Base-by-base conservation (phyloP, 1,140 invertebrate genomes). In the Sycobia sp. region DNA sequence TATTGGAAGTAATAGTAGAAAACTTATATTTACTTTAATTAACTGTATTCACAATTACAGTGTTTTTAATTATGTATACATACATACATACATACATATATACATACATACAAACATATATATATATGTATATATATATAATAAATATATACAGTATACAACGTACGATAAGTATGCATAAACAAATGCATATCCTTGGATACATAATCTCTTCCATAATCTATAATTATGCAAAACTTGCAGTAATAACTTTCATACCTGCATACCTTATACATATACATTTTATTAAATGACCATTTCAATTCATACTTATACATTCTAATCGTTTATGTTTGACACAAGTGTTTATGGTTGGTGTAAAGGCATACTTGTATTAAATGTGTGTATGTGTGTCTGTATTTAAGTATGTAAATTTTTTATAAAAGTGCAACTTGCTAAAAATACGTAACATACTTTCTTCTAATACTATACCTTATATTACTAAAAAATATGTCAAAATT, bases 11-110 rank as follows among this genome's bases (percentile, higher is more conserved):
- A 4, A 36, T 54, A 62, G 50, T 62, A 62, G 20, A 71, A 71
- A 71, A 69, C 63, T 65, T 69, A 71, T 69, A 71, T 71, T 71
- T 69, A 61, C 62, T 67, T 67, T 60, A n/a, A 67, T 62, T 71
- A 68, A 68, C 68, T 71, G 67, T 69, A 68, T 71, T 68, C 63
- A 68, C 63, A 60, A 54, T 65, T 71, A 71, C 49, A 62, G 51
- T 55, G 32, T 53, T 36, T 38, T 67, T 54, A 66, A 65, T 27
- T 7, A 50, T 55, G 59, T 62, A 67, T 64, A 67, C 51, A 62
- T 43, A 61, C 58, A 67, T 51, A 67, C 65, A 11, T 32, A 32
- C 11, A 32, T 32, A 32, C 4, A 7, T 32, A 32, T 32, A 32
- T 32, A n/a, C n/a, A n/a, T n/a, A n/a, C n/a, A n/a, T n/a, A n/a